Base-by-base conservation (phyloP, 2,113 vertebrate species). In the Stomatorhinus ivindoensis region DNA sequence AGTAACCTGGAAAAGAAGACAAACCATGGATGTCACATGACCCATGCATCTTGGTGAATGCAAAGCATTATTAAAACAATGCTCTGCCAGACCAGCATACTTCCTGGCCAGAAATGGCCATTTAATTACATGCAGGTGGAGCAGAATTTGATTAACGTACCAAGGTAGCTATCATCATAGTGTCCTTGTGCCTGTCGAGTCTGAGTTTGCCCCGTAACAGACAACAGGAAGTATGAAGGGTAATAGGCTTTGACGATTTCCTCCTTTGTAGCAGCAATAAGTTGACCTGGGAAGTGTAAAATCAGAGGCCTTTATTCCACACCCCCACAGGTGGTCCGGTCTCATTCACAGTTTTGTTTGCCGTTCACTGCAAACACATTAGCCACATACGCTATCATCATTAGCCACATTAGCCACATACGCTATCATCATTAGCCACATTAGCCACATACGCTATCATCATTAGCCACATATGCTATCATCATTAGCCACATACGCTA, bases 121-220 rank as follows among this genome's bases (percentile, higher is more conserved):
- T n/a, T 88, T 39, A 5, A 88, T 39, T 31, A 88, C 7, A 24
- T 85, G 46, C 69, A 27, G 24, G 61, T n/a, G n/a, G 13, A 88
- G 88, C n/a, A 19, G 5, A 76, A 80, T 31, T 39, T 24, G 5
- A 80, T 47, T 24, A 80, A 46, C 92, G 92, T 91, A 97, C 97
- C 97, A 92, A 97, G 95, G 92, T 97, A 98, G 93, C 94, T 97
- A 94, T 98, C 97, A 24, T 98, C 97, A 0, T 97, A 94, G 47
- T 88, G 88, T 90, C 92, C 48, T 58, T 93, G 90, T 3, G 95
- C 94, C 91, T 97, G 97, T 42, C 93, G 96, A 3, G 97, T 98
- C 92, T 97, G 94, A 85, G 97, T 94, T 90, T 97, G 96, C 2
- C 95, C 96, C 21, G 89, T 86, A 65, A 97, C 97, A 9, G 93